Evolutionary conservation across 2,113 vertebrate genomes (phyloP).

Genomic region (Desmodus rotundus): DNA sequence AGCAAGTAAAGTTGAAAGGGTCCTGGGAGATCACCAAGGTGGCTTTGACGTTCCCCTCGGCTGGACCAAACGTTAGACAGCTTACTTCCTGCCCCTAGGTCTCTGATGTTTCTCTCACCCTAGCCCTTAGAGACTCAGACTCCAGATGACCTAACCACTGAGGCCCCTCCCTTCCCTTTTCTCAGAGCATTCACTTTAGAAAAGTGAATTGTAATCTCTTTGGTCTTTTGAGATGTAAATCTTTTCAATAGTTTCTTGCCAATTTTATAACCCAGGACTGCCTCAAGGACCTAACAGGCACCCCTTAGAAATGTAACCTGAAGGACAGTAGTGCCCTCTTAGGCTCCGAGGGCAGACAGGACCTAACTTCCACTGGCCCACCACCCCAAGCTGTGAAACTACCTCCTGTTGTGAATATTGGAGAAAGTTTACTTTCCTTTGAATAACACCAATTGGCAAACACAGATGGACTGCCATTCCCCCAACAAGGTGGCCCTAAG

Average conservation of each 20-base stretch:
- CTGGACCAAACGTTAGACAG: neutral
- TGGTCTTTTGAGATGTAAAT: neutral
- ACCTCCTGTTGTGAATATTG: neutral
- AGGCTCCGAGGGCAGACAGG: neutral
- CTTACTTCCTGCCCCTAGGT: neutral
- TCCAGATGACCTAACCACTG: neutral
- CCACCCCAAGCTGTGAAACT: neutral
- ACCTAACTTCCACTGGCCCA: neutral
- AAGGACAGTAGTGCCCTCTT: neutral
- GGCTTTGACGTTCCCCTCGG: neutral
- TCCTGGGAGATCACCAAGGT: too few species aligned
- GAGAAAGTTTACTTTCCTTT: neutral
- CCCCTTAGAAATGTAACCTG: neutral
- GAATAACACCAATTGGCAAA: neutral
- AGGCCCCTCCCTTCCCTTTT: neutral
- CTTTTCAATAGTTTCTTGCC: neutral
- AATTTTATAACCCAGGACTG: neutral
- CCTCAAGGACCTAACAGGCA: neutral
- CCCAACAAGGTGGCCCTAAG: rapidly evolving
- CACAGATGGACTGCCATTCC: neutral
- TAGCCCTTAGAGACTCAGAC: neutral
- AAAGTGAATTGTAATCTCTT: neutral
- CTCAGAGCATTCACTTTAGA: neutral
- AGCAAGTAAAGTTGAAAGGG: neutral
- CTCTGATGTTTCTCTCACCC: neutral